Evolutionary conservation across 1,140 invertebrate genomes (phyloP), one percentile per base, ranked within the genome.

Genomic region (Chlorops oryzae): DNA sequence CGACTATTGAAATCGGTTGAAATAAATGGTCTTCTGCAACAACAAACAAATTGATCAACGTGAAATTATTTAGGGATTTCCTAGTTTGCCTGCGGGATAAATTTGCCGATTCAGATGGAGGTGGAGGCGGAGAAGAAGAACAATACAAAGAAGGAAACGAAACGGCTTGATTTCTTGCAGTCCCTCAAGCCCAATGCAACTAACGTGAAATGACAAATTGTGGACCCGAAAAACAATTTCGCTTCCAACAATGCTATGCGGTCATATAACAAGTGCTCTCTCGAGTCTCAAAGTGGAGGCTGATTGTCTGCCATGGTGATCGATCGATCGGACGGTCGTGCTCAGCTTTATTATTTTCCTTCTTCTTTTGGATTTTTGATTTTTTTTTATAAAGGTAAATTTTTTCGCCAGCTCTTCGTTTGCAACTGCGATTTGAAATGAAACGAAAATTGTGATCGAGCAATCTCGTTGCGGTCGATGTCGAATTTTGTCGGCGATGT

Each of bases 161-260:
- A 56, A n/a, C n/a, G n/a, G n/a, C n/a, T n/a, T n/a, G n/a, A 48
- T 52, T 23, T 32, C 44, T 35, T 34, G 55, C 25, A 35, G 34
- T 20, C 38, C 25, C 10, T 28, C 32, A 23, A 39, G 52, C 47
- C 59, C 59, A 62, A 59, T 58, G 48, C 38, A 32, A 35, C 50
- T 47, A 47, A 52, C 50, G 50, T n/a, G n/a, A 59, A 69, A 68
- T 69, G 65, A 69, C 65, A 68, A n/a, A n/a, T n/a, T n/a, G n/a
- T n/a, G n/a, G n/a, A n/a, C n/a, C n/a, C n/a, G n/a, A n/a, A n/a
- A n/a, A n/a, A n/a, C n/a, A n/a, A n/a, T n/a, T n/a, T 44, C 44
- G 45, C 47, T 10, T 48, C 55, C 43, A n/a, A n/a, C n/a, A n/a
- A n/a, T n/a, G n/a, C n/a, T n/a, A n/a, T n/a, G n/a, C n/a, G n/a